Evolutionary conservation across 2,888 invertebrate genomes (phyloP).

Genomic region (Eilema caniola): DNA sequence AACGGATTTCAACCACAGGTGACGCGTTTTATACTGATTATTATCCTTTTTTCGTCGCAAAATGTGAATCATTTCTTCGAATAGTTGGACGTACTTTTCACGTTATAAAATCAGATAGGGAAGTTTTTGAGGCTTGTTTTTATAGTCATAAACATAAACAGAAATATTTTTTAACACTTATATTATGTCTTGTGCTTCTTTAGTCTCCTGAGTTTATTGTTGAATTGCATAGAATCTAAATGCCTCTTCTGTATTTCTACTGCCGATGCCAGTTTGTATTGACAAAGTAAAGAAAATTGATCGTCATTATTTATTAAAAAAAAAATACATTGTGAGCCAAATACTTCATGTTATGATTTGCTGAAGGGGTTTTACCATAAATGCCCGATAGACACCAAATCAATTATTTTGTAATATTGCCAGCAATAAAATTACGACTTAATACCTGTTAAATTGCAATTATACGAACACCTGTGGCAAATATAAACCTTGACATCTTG

Average conservation of each 20-base stretch:
- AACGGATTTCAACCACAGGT: slow-evolving; percentile 90
- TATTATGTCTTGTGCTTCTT: too few species aligned
- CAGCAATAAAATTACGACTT: slow-evolving; percentile 54
- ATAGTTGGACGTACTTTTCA: slow-evolving; percentile 27
- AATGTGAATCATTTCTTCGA: slow-evolving; percentile 21
- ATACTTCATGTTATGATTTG: not conserved
- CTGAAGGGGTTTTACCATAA: not conserved
- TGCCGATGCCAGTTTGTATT: not conserved
- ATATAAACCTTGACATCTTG: slow-evolving; percentile 66
- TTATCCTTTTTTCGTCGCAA: too few species aligned
- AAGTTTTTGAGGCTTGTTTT: not conserved
- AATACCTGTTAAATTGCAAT: slow-evolving; percentile 56
- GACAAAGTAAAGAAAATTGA: not conserved
- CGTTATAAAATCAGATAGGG: slow-evolving; percentile 26
- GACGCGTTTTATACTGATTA: slow-evolving; percentile 30
- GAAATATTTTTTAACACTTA: not conserved
- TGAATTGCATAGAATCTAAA: not conserved
- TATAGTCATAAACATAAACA: not conserved
- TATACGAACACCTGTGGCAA: slow-evolving; percentile 37
- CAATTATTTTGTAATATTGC: slow-evolving; percentile 49
- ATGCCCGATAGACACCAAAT: slow-evolving; percentile 22
- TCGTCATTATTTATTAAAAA: too few species aligned
- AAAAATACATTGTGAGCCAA: not conserved
- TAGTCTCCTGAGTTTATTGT: not conserved
- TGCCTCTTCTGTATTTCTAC: too few species aligned